A percentile compares a stretch with the other conserved stretches of the same genome.
phyloP scores from a whole-genome alignment of 2,888 invertebrate species.

The Nebria brevicollis region DNA sequence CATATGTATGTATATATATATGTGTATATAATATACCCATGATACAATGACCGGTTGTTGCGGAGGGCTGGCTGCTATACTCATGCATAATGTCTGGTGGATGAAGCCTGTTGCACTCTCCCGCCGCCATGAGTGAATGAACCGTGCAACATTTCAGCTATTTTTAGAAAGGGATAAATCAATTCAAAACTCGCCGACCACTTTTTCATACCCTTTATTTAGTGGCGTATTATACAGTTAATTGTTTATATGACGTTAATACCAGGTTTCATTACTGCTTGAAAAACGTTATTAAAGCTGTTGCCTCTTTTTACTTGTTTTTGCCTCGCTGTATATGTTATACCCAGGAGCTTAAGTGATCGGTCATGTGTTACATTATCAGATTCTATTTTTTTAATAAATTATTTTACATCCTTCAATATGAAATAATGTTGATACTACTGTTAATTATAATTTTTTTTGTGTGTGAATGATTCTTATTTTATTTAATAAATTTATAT shows the following conservation, averaged over 20 bases:
- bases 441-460: too few species aligned
- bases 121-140: not conserved
- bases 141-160: constrained; percentile 1
- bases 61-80: not conserved
- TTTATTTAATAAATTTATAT: too few species aligned
- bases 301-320: not conserved
- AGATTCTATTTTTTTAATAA: not conserved
- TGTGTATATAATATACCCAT: not conserved
- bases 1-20: not conserved
- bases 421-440: too few species aligned
- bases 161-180: not conserved
- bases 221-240: not conserved
- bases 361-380: too few species aligned
- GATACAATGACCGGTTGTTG: not conserved
- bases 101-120: not conserved
- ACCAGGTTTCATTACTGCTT: not conserved
- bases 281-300: not conserved
- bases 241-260: constrained; percentile 1
- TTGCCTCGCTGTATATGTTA: not conserved
- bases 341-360: not conserved
- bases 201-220: not conserved
- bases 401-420: not conserved
- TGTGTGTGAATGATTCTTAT: too few species aligned
- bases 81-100: not conserved
- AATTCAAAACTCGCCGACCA: not conserved